Conservation (phyloP, 2,888 invertebrate genomes). For the Tenthredo scrophulariae region DNA sequence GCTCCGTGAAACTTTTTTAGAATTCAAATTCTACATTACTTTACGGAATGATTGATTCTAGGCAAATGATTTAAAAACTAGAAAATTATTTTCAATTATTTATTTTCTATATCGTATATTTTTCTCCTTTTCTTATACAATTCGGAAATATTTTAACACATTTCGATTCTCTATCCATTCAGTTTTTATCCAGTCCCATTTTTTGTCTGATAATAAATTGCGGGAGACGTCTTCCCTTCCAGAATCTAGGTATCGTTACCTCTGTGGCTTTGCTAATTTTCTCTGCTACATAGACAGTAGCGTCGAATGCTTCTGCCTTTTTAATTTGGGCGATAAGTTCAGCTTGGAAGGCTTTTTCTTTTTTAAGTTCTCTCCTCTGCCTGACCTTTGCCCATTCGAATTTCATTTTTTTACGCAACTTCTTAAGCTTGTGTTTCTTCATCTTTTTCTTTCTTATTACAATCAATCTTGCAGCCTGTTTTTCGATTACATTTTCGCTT, state of each 20-base stretch:
- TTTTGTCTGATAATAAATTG: conserved; percentile 68
- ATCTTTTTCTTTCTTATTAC: conserved; percentile 91
- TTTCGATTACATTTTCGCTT: conserved; percentile 79
- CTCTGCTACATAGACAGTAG: conserved; percentile 85
- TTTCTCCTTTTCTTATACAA: not conserved
- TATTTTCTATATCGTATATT: not conserved
- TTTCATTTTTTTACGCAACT: conserved; percentile 89
- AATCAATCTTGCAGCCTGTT: conserved; percentile 86
- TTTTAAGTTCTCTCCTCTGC: conserved; percentile 85
- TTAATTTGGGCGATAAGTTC: conserved; percentile 85
- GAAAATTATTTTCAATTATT: conserved; percentile 2
- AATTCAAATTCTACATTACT: not conserved
- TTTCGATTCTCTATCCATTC: not conserved
- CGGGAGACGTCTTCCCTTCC: conserved; percentile 84
- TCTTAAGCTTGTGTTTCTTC: conserved; percentile 91
- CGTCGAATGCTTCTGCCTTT: conserved; percentile 87
- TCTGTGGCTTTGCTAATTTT: conserved; percentile 83
- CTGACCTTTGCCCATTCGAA: conserved; percentile 86
- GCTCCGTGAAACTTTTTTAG: not conserved
- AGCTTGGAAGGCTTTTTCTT: conserved; percentile 89
- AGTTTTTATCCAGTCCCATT: conserved; percentile 7
- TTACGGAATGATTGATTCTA: not conserved
- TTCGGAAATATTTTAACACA: not conserved
- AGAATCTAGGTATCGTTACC: conserved; percentile 81
- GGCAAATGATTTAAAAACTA: not conserved